Conservation (phyloP, 2,797 vertebrate genomes). For the Bovichtus diacanthus region DNA sequence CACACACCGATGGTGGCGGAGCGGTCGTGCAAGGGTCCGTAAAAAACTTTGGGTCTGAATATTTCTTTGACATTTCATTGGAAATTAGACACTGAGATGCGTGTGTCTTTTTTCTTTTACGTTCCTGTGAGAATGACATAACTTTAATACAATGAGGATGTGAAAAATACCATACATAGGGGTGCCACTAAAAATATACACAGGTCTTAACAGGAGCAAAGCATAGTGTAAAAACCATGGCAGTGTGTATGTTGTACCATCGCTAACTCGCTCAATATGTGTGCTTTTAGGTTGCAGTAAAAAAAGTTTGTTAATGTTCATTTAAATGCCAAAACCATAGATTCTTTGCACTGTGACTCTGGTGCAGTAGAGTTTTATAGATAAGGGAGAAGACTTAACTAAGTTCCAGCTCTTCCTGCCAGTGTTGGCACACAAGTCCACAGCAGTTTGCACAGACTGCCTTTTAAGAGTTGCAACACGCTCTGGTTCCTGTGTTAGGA, state of each 20-base stretch:
- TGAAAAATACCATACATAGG: not conserved
- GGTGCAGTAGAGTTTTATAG: not conserved
- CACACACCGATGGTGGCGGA: no score
- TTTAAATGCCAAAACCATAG: not conserved
- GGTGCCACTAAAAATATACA: not conserved
- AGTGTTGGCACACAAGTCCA: conserved; percentile 46
- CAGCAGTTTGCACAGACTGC: conserved; percentile 69
- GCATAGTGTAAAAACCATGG: not conserved
- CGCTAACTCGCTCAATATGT: not conserved
- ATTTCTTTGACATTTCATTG: no score
- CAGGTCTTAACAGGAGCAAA: not conserved
- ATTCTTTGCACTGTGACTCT: not conserved
- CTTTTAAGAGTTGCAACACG: conserved; percentile 79
- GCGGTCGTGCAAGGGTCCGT: no score
- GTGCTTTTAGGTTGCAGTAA: not conserved
- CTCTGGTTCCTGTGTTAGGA: conserved; percentile 59
- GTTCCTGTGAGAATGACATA: no score
- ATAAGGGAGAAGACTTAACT: not conserved
- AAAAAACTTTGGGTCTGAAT: no score
- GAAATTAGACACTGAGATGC: no score
- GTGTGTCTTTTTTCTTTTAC: no score
- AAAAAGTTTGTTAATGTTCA: no score
- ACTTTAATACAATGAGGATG: not conserved
- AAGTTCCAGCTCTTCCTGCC: conserved; percentile 4
- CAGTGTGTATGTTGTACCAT: not conserved